These are phyloP conservation scores for Chloropsis cyanopogon DNA, from an alignment of 2,113 vertebrate genomes.

Conservation along the genomic window DNA sequence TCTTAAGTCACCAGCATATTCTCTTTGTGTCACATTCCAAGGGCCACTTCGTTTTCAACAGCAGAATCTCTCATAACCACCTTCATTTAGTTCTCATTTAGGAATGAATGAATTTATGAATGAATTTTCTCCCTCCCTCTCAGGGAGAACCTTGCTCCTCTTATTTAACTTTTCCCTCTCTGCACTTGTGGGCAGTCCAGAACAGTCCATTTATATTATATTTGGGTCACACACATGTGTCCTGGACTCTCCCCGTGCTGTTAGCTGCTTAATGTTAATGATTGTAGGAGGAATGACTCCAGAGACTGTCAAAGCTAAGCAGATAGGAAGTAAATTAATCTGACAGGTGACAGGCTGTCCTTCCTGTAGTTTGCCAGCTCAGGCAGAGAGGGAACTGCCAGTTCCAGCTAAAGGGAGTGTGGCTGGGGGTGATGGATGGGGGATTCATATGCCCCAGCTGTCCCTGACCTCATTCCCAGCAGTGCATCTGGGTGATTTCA, in stretches of 20 bases:
- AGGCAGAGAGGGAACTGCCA: background rate
- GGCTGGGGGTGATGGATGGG: no score
- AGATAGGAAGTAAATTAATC: background rate
- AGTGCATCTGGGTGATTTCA: background rate
- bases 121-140: background rate
- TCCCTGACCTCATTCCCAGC: background rate
- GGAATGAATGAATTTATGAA: background rate
- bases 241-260: background rate
- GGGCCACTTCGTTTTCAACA: background rate
- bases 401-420: background rate
- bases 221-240: background rate
- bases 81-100: background rate
- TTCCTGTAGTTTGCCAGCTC: background rate
- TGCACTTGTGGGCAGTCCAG: background rate
- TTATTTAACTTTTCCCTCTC: background rate
- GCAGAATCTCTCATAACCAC: background rate
- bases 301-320: background rate
- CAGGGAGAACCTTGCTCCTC: background rate
- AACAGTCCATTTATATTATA: background rate
- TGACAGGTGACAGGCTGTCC: background rate
- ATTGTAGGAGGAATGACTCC: background rate
- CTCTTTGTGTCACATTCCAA: background rate
- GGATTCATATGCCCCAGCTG: fast-evolving
- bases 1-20: background rate
- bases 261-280: background rate